phyloP scores from a whole-genome alignment of 2,113 vertebrate genomes.

The Sinocyclocheilus maitianheensis region DNA sequence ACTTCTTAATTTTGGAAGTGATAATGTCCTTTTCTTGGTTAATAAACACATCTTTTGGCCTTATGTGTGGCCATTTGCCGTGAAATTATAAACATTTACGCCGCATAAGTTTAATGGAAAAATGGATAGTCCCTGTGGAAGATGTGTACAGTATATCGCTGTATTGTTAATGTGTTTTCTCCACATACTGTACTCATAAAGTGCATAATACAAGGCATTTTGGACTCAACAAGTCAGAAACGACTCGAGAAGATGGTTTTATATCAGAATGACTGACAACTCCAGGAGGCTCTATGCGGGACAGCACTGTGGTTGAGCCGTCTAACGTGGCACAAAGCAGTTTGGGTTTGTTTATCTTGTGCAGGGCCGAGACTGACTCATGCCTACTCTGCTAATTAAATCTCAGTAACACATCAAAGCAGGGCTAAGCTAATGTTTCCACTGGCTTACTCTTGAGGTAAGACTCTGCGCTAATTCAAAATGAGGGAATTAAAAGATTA shows the following conservation, averaged over 20 bases:
- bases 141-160: neutral
- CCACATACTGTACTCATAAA: neutral
- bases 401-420: slow-evolving; percentile 42
- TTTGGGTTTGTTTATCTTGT: slow-evolving; percentile 61
- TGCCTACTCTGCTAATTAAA: slow-evolving; percentile 68
- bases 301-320: neutral
- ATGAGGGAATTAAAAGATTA: slow-evolving; percentile 57
- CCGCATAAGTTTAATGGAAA: neutral
- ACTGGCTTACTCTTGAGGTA: slow-evolving; percentile 34
- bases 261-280: slow-evolving; percentile 60
- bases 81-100: neutral
- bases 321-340: slow-evolving; percentile 24
- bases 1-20: no score
- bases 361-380: slow-evolving; percentile 52
- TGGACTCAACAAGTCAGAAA: slow-evolving; percentile 34
- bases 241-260: slow-evolving; percentile 23
- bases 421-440: slow-evolving; percentile 41
- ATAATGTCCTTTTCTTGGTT: no score
- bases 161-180: neutral
- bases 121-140: neutral
- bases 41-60: no score
- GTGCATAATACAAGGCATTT: slow-evolving; percentile 14
- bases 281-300: slow-evolving; percentile 10
- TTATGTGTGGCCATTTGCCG: no score
- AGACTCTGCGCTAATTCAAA: slow-evolving; percentile 35